Base-by-base conservation (phyloP, 1,140 invertebrate species). In the Lethocerus indicus region DNA sequence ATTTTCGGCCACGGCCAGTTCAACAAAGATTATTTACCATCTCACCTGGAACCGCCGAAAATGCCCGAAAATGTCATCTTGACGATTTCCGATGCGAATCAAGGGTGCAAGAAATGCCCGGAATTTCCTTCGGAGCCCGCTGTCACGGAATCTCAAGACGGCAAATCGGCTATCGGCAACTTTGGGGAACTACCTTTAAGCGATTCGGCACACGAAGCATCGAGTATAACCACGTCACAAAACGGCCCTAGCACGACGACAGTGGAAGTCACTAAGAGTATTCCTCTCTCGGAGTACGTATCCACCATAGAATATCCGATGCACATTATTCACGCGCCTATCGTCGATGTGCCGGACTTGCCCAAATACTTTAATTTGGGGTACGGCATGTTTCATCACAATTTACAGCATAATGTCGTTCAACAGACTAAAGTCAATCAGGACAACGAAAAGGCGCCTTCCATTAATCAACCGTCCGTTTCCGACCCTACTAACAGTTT, bases 271-370 rank as follows among this genome's bases (percentile, higher is more conserved):
- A 44, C 55, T 3, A 57, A 60, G 39, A 60, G 57, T 42, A 48
- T 61, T 13, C 57, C 56, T 26, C n/a, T 61, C 1, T 52, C 54
- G 18, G 56, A 60, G 29, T 61, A 56, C 26, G 26, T 59, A 3
- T 55, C 56, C 1, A 59, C 60, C 14, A 53, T 61, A 1, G 58
- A 61, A 40, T 60, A 60, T 40, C 60, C 60, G 9, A 48, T 59
- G 49, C 54, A 60, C 39, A 52, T 61, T 21, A 51, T 59, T 14
- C 57, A 60, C 47, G 57, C 58, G 3, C 58, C 60, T 9, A 50
- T 57, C n/a, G 28, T 57, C 14, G 52, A 55, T 41, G 40, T 57
- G 26, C 52, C 54, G 39, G 54, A 54, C 9, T 27, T 57, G 12
- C 49, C 51, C 23, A 55, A 57, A 29, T 57, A 53, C 27, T 42